Percentiles rank a stretch among this genome's conserved stretches.
These are phyloP conservation scores for Lepidotrigona ventralis DNA, from an alignment of 1,140 invertebrate genomes.

Conservation along the genomic window DNA sequence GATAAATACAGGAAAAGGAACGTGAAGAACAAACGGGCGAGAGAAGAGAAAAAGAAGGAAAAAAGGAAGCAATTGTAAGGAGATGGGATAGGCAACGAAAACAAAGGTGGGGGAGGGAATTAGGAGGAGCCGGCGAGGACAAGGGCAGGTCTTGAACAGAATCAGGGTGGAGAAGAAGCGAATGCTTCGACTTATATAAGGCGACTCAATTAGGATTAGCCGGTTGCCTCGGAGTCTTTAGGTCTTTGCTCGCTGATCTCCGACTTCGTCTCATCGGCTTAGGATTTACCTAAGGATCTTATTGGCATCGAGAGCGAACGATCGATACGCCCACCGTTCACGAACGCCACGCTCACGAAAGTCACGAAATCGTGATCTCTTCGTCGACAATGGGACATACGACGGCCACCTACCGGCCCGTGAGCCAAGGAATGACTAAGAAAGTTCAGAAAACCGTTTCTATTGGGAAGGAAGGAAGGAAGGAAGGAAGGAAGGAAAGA, in stretches of 20 bases:
- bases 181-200: conserved; percentile 70
- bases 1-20: not conserved
- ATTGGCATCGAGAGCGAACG: conserved; percentile 65
- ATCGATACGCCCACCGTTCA: conserved; percentile 67
- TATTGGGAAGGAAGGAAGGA: not conserved
- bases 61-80: not conserved
- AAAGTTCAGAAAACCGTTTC: conserved; percentile 56
- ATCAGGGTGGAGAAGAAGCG: conserved; percentile 44
- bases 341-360: conserved; percentile 58
- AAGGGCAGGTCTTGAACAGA: conserved; percentile 5
- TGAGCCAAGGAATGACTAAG: conserved; percentile 27
- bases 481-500: too few relatives aligned
- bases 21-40: not conserved
- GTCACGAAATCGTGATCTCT: conserved; percentile 66
- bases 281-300: conserved; percentile 73
- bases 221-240: conserved; percentile 61
- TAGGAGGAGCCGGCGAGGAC: not conserved
- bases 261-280: conserved; percentile 74
- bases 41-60: too few relatives aligned
- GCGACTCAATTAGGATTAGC: conserved; percentile 77
- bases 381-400: conserved; percentile 59
- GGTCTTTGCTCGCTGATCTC: conserved; percentile 71
- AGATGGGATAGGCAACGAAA: not conserved
- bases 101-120: conserved; percentile 9
- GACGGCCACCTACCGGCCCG: conserved; percentile 53